Conservation (phyloP, 2,113 vertebrate genomes). For the Genyomyrus donnyi region DNA sequence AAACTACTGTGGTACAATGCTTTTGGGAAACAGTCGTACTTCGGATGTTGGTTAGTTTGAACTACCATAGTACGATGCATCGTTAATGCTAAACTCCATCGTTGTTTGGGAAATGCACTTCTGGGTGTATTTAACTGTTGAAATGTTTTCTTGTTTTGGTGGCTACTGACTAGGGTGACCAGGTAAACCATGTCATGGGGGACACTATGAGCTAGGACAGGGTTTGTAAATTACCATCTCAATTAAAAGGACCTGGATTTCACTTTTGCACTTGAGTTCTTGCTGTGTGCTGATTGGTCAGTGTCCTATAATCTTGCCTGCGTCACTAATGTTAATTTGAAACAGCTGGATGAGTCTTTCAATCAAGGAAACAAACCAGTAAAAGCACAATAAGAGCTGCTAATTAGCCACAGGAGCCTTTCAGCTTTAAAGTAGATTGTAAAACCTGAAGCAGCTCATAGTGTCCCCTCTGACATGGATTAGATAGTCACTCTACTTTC, state of each 20-base stretch:
- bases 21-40: too few species aligned
- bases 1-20: too few species aligned
- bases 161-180: neutral
- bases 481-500: neutral
- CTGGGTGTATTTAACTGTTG: neutral
- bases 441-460: neutral
- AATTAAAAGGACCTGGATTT: too few species aligned
- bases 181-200: neutral
- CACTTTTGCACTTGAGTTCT: neutral
- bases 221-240: neutral
- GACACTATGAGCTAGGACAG: neutral
- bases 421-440: neutral
- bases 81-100: too few species aligned
- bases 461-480: neutral
- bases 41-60: too few species aligned
- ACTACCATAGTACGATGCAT: too few species aligned
- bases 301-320: neutral
- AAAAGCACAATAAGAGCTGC: neutral
- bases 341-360: neutral
- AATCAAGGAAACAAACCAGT: neutral
- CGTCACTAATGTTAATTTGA: neutral
- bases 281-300: neutral
- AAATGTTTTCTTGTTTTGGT: neutral
- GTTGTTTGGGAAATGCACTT: too few species aligned
- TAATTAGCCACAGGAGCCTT: neutral